These are phyloP conservation scores for Pharmacophagus antenor DNA, from an alignment of 2,888 invertebrate genomes.

Conservation along the genomic window DNA sequence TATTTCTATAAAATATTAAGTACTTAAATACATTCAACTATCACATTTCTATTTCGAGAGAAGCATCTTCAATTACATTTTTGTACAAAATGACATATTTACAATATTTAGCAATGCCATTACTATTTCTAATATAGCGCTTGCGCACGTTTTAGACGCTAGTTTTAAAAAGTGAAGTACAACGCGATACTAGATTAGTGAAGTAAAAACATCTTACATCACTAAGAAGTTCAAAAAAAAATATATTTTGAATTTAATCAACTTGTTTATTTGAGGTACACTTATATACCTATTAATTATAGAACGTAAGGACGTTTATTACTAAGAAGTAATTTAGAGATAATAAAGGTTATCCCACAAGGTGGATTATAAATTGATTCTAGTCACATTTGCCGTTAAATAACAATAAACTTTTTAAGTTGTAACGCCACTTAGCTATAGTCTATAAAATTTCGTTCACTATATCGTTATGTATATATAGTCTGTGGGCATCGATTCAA, in stretches of 20 bases:
- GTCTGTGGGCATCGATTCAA: constrained; percentile 44
- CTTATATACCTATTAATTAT: neutral
- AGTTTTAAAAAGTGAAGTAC: constrained; percentile 56
- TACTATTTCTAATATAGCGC: neutral
- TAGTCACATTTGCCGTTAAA: neutral
- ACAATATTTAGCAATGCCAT: constrained; percentile 23
- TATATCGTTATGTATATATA: constrained; percentile 36
- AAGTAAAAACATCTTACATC: constrained; percentile 56
- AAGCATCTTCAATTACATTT: constrained; percentile 61
- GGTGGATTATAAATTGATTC: neutral
- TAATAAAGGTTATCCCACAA: neutral
- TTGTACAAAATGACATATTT: constrained; percentile 56
- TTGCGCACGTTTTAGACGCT: constrained; percentile 21
- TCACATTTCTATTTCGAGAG: constrained; percentile 77
- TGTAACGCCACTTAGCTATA: constrained; percentile 20
- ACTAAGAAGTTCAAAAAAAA: constrained; percentile 41
- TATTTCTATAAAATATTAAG: constrained; percentile 75
- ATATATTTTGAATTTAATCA: neutral
- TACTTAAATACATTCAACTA: constrained; percentile 76
- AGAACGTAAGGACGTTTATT: neutral
- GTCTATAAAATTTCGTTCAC: constrained; percentile 37
- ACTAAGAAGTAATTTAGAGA: no score
- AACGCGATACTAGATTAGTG: constrained; percentile 49
- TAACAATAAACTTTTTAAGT: constrained; percentile 22
- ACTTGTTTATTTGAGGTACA: neutral